Conservation (phyloP, 1,140 invertebrate genomes). For the Tetragonula clypearis region DNA sequence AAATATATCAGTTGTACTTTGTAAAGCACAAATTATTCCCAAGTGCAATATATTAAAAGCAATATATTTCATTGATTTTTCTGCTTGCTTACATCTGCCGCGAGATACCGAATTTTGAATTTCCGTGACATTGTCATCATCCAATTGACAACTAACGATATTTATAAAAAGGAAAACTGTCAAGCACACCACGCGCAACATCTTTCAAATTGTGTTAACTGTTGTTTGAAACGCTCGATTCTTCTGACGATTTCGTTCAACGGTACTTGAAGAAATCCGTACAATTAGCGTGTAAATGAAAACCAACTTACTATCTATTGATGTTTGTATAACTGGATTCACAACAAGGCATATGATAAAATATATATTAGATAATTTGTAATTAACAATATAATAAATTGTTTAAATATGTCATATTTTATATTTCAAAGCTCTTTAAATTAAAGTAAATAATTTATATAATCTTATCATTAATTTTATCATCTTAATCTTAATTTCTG, state of each 20-base stretch:
- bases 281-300: constrained; percentile 64
- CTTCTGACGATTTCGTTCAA: constrained; percentile 49
- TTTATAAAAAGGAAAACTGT: constrained; percentile 58
- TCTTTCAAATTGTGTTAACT: constrained; percentile 58
- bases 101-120: constrained; percentile 14
- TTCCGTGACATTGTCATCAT: constrained; percentile 15
- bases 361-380: no score
- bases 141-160: constrained; percentile 42
- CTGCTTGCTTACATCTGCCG: constrained; percentile 62
- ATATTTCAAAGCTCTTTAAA: background rate
- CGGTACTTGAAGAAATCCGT: constrained; percentile 58
- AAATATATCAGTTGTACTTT: background rate
- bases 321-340: constrained; percentile 51
- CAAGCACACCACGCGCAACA: constrained; percentile 60
- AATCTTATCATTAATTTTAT: background rate
- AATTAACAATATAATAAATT: background rate
- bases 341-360: background rate
- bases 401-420: background rate
- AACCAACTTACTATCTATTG: constrained; percentile 25
- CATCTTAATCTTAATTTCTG: background rate
- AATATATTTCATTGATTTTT: background rate
- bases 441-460: background rate
- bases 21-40: background rate
- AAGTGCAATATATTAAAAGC: background rate
- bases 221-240: constrained; percentile 30